These are phyloP conservation scores for Drosophila orosa DNA, from an alignment of 1,140 invertebrate genomes.

Conservation along the genomic window DNA sequence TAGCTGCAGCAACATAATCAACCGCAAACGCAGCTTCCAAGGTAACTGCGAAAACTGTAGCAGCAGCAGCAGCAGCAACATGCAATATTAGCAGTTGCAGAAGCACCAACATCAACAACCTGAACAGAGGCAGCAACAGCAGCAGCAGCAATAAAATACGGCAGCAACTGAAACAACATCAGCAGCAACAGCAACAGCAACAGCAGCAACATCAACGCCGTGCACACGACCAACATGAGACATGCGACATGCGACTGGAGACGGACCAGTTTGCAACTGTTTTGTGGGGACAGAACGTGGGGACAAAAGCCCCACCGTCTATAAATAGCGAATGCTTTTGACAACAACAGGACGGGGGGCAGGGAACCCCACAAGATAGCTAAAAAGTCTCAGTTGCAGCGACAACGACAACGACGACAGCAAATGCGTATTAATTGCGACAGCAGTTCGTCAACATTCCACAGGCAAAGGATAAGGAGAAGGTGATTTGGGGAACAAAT, in stretches of 20 bases:
- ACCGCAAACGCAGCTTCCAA: constrained; percentile 28
- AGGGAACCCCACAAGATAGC: constrained; percentile 8
- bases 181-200: not conserved
- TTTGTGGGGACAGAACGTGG: constrained; percentile 54
- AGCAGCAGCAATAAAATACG: constrained; percentile 15
- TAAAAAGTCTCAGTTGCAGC: constrained; percentile 68
- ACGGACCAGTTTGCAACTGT: constrained; percentile 42
- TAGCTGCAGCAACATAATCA: constrained; percentile 17
- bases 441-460: constrained; percentile 80
- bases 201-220: constrained; percentile 11
- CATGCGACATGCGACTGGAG: constrained; percentile 21
- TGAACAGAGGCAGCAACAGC: constrained; percentile 11
- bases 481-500: constrained; percentile 11
- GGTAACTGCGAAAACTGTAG: constrained; percentile 23
- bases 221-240: constrained; percentile 20
- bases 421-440: constrained; percentile 78
- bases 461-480: constrained; percentile 8
- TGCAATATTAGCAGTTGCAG: constrained; percentile 16
- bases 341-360: not conserved
- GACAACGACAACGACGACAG: constrained; percentile 54
- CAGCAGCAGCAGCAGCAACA: constrained; percentile 6
- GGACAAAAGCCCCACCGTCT: constrained; percentile 59
- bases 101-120: constrained; percentile 29
- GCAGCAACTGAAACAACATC: constrained; percentile 15
- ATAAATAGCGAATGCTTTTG: constrained; percentile 65